These are phyloP conservation scores for Clamator glandarius DNA, from an alignment of 2,797 vertebrate species.

Conservation along the genomic window DNA sequence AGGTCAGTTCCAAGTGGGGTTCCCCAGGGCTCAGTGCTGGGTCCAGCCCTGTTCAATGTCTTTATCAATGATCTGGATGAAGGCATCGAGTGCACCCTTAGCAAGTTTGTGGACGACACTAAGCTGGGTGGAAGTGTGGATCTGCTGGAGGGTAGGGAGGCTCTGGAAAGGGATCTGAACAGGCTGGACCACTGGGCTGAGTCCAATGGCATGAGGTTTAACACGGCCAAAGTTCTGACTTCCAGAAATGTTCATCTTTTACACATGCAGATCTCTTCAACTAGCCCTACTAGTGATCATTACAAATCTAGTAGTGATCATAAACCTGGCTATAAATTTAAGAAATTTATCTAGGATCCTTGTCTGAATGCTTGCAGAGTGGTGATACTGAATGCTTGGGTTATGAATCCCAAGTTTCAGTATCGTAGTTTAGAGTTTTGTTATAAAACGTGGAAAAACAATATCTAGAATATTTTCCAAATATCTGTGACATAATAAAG, in stretches of 20 bases:
- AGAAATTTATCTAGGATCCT: background rate
- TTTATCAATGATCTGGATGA: too few species aligned
- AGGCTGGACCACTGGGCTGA: too few species aligned
- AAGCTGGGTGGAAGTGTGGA: too few species aligned
- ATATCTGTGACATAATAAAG: background rate
- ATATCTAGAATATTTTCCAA: background rate
- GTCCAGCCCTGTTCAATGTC: too few species aligned
- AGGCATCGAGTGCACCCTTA: too few species aligned
- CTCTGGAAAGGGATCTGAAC: too few species aligned
- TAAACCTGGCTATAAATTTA: background rate
- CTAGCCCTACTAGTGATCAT: background rate
- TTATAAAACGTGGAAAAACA: background rate
- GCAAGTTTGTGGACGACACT: too few species aligned
- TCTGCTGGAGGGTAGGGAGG: too few species aligned
- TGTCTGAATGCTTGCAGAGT: background rate
- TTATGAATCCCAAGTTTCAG: background rate
- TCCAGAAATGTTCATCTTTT: background rate
- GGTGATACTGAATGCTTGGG: too few species aligned
- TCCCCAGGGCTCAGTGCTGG: too few species aligned
- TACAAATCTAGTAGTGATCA: fast-evolving
- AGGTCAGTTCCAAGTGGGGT: too few species aligned
- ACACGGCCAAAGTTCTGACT: background rate
- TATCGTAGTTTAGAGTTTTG: background rate
- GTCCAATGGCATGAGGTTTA: too few species aligned
- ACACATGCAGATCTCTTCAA: background rate